Percentiles rank a stretch among this genome's conserved stretches.
Evolutionary conservation across 2,888 invertebrate species (phyloP).

Genomic region (Chelonus formosanus): DNA sequence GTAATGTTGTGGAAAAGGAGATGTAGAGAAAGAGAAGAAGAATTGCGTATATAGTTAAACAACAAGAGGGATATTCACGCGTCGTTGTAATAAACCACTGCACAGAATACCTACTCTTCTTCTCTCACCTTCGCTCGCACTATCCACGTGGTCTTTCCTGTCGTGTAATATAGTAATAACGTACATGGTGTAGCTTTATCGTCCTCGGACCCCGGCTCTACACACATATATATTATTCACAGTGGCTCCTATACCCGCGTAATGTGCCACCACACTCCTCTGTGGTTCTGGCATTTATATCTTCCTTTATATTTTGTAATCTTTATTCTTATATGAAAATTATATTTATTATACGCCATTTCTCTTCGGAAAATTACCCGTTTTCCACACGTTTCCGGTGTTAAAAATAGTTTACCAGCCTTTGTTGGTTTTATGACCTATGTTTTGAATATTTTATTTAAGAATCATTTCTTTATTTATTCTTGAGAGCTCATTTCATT

Average conservation of each 20-base stretch:
- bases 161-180: slow-evolving; percentile 57
- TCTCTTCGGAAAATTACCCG: too few species aligned
- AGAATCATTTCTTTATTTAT: too few species aligned
- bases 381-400: too few species aligned
- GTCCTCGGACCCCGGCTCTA: slow-evolving; percentile 41
- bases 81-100: slow-evolving; percentile 2
- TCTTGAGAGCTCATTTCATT: too few species aligned
- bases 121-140: slow-evolving; percentile 31
- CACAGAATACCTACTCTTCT: slow-evolving; percentile 26
- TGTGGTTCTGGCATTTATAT: slow-evolving; percentile 16
- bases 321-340: not conserved
- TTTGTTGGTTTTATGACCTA: too few species aligned
- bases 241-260: slow-evolving; percentile 41
- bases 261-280: slow-evolving; percentile 23
- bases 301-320: slow-evolving; percentile 20
- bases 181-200: slow-evolving; percentile 50
- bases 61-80: slow-evolving; percentile 35
- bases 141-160: slow-evolving; percentile 38
- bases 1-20: slow-evolving; percentile 9
- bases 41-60: slow-evolving; percentile 20
- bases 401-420: too few species aligned
- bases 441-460: too few species aligned
- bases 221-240: slow-evolving; percentile 45
- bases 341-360: not conserved
- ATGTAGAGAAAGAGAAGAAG: slow-evolving; percentile 15